Base-by-base conservation (phyloP, 1,140 invertebrate genomes). In the Drosophila subpulchrella region DNA sequence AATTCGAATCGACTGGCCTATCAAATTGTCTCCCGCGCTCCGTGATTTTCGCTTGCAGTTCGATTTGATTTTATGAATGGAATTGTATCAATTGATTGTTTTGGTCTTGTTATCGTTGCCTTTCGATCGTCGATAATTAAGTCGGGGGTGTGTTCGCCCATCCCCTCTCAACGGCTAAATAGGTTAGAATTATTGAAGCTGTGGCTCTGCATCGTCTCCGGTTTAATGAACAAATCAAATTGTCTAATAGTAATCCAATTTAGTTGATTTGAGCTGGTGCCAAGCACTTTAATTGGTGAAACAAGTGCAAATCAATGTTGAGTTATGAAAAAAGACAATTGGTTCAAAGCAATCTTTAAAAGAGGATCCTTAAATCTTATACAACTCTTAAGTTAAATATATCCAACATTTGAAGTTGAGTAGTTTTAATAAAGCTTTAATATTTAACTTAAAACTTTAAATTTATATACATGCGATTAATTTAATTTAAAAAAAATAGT, bases 71-170 rank as follows among this genome's bases (percentile, higher is more conserved):
- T 89, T 53, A 88, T 88, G 84, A 88, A 88, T 88, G 84, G 57
- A 88, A 88, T 88, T 88, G 83, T 88, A 89, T 88, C 84, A 88
- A 88, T 88, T 88, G 83, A 88, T 83, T 88, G 83, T 88, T 86
- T 86, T 83, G 83, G 79, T 79, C 71, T 86, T 88, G 83, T 86
- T 86, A 86, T 79, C 79, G 83, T 76, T 83, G 83, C 83, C 83
- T 88, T 88, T 86, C 59, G 79, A 86, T 88, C 83, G 67, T 54
- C 79, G 71, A 86, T 88, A 88, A 89, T 88, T 89, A 88, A 89
- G 83, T 80, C 50, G 76, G 80, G 84, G 80, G 84, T 68, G 79
- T 80, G 76, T 82, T 17, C 56, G 36, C 13, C 48, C 41, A 46
- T 34, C 15, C 63, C 24, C n/a, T n/a, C 56, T 36, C 44, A 42